phyloP scores from a whole-genome alignment of 2,797 vertebrate genomes.

The Anisognathus igniventris region DNA sequence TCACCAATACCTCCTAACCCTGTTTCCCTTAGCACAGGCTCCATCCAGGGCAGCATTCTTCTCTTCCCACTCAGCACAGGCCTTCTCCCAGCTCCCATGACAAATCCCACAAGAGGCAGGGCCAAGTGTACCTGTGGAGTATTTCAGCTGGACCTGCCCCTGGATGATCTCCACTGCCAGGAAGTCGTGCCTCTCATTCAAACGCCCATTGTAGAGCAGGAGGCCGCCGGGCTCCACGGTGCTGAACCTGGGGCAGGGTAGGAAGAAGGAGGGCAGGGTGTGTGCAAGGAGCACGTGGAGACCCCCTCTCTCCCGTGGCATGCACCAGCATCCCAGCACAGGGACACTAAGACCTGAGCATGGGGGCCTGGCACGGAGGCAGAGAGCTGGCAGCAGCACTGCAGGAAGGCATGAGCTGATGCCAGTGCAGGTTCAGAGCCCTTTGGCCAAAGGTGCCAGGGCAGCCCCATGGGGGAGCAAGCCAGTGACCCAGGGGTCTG shows the following conservation, averaged over 20 bases:
- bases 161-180: constrained; percentile 92
- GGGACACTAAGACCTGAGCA: neutral
- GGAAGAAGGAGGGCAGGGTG: neutral
- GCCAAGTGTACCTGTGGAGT: constrained; percentile 87
- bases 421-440: neutral
- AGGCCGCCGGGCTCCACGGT: constrained; percentile 88
- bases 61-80: fast-evolving
- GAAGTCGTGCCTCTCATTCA: constrained; percentile 97
- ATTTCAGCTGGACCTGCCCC: constrained; percentile 93
- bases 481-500: neutral
- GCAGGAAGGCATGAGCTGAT: neutral
- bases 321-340: neutral
- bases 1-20: neutral
- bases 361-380: neutral
- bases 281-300: fast-evolving
- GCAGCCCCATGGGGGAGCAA: fast-evolving
- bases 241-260: constrained; percentile 81
- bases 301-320: fast-evolving
- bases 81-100: neutral
- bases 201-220: constrained; percentile 94
- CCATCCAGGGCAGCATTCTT: neutral
- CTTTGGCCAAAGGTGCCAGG: neutral
- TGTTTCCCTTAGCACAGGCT: neutral
- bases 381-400: neutral
- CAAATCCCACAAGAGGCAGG: neutral